Evolutionary conservation across 2,113 vertebrate genomes (phyloP).

Genomic region (Poecile atricapillus): DNA sequence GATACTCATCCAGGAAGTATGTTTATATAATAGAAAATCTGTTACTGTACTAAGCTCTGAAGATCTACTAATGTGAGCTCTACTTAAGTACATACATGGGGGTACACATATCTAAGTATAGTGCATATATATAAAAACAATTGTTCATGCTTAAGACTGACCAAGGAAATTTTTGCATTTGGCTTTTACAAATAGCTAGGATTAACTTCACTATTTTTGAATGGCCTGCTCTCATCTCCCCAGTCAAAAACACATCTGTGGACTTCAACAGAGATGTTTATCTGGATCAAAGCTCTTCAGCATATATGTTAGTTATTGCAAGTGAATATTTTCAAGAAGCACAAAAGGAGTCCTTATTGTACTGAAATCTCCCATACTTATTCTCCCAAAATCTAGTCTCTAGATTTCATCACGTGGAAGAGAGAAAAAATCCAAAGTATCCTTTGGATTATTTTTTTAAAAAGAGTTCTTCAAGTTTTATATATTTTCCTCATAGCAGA

Average conservation of each 20-base stretch:
- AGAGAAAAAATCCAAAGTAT: not conserved
- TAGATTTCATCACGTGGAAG: not conserved
- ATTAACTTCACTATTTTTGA: not conserved
- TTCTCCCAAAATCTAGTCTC: not conserved
- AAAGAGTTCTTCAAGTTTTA: not conserved
- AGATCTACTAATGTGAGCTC: not conserved
- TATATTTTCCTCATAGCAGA: not conserved
- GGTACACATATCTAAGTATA: not conserved
- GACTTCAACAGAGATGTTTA: not conserved
- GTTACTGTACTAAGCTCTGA: not conserved
- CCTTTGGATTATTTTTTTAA: not conserved
- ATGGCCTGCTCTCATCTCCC: not conserved
- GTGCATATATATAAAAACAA: not conserved
- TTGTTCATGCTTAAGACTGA: not conserved
- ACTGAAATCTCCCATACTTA: not conserved
- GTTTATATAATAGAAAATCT: not conserved
- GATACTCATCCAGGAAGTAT: not conserved
- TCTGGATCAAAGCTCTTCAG: not conserved
- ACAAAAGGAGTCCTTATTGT: not conserved
- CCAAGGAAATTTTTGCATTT: not conserved
- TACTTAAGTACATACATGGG: not conserved
- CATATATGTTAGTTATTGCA: not conserved
- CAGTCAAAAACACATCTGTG: not conserved
- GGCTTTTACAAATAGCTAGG: not conserved
- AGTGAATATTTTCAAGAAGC: not conserved